phyloP scores from a whole-genome alignment of 2,113 vertebrate species.

The Ramphastos sulfuratus region DNA sequence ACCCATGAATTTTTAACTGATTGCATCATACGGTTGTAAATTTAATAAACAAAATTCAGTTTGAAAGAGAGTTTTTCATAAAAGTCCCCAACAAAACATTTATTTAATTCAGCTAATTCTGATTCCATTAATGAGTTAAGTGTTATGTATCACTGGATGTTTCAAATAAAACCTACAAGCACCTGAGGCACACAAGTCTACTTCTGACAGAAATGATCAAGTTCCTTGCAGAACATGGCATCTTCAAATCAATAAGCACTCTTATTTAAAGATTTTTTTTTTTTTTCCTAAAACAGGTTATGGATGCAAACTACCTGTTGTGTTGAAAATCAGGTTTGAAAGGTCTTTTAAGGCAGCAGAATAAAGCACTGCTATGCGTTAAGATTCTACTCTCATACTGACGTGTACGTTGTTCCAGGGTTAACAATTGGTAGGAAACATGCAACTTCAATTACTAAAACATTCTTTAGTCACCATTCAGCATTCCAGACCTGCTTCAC shows the following conservation, averaged over 20 bases:
- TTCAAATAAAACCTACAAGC: background rate
- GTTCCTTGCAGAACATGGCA: background rate
- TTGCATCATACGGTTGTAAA: background rate
- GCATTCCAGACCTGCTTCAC: background rate
- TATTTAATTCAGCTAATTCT: background rate
- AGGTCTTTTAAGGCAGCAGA: background rate
- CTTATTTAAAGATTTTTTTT: background rate
- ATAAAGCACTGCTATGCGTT: background rate
- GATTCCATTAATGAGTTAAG: background rate
- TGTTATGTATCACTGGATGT: background rate
- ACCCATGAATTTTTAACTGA: background rate
- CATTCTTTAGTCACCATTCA: background rate
- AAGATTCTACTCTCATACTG: background rate
- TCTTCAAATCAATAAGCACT: background rate
- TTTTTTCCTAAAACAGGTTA: background rate
- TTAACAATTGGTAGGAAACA: background rate
- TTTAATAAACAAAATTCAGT: background rate
- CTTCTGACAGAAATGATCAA: background rate
- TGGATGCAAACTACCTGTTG: background rate
- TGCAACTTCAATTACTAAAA: background rate
- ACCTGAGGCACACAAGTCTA: background rate
- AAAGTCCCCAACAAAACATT: background rate
- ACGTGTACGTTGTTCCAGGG: background rate
- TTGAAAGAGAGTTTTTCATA: background rate
- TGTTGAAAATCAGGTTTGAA: background rate